Evolutionary conservation across 2,797 vertebrate species (phyloP).

Genomic region (Sardinella longiceps): DNA sequence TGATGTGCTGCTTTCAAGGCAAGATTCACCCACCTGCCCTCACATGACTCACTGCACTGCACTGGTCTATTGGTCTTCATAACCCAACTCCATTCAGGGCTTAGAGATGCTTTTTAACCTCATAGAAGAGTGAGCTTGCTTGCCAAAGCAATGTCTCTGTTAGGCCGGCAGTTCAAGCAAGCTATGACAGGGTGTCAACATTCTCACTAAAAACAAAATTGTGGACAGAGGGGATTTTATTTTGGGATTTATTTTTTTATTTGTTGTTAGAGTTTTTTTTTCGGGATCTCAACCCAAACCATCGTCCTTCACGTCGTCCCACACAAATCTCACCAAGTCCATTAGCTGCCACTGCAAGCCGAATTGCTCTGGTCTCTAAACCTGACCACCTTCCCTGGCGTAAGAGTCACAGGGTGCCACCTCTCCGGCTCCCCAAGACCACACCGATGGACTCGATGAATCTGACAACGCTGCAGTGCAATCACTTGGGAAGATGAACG

Average conservation of each 20-base stretch:
- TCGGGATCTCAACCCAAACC: not conserved
- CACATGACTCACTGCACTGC: not conserved
- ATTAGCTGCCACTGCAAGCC: not conserved
- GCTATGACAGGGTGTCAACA: not conserved
- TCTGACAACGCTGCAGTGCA: not conserved
- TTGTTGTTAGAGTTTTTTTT: not conserved
- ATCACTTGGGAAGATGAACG: not conserved
- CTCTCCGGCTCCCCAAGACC: not conserved
- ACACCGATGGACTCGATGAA: not conserved
- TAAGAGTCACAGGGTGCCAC: not conserved
- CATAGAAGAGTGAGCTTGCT: not conserved
- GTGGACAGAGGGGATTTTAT: not conserved
- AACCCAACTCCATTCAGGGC: not conserved
- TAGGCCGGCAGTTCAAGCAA: not conserved
- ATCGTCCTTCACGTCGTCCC: not conserved
- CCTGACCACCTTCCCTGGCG: not conserved
- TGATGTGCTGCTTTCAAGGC: not conserved
- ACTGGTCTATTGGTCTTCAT: not conserved
- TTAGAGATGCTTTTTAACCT: not conserved
- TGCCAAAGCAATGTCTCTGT: not conserved
- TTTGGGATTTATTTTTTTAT: not conserved
- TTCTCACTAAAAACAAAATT: not conserved
- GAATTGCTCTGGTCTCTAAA: not conserved
- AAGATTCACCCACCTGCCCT: not conserved
- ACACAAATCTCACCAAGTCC: not conserved